phyloP scores from a whole-genome alignment of 1,140 invertebrate genomes.

The Sycophaga agraensis region DNA sequence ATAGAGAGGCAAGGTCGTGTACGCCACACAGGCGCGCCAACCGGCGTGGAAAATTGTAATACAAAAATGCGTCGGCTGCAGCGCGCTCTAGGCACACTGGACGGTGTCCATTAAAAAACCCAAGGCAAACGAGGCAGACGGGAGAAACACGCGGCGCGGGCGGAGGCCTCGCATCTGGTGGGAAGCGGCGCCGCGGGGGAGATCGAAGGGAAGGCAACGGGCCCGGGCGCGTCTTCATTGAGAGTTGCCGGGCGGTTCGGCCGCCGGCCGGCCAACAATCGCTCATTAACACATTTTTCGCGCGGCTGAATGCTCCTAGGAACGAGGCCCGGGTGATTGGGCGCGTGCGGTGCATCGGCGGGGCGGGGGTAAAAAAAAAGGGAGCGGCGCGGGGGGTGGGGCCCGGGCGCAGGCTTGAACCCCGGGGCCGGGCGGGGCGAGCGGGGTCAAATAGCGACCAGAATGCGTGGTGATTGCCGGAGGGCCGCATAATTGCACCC shows the following conservation, averaged over 20 bases:
- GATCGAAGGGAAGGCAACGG: no score
- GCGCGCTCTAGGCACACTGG: no score
- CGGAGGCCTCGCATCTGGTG: no score
- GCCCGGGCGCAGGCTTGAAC: neutral
- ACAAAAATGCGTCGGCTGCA: no score
- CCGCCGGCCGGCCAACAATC: slow-evolving; percentile 46
- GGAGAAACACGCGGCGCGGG: no score
- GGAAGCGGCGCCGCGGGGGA: no score
- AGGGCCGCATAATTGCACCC: slow-evolving; percentile 61
- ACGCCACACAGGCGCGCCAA: no score
- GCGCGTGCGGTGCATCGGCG: neutral
- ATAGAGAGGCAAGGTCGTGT: no score
- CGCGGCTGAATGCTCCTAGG: slow-evolving; percentile 40
- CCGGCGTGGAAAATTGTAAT: no score
- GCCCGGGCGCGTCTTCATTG: slow-evolving; percentile 32
- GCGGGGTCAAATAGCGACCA: slow-evolving; percentile 53
- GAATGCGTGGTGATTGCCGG: slow-evolving; percentile 60
- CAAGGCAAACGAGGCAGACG: no score
- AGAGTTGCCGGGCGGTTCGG: no score
- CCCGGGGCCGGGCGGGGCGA: neutral
- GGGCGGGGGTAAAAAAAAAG: slow-evolving; percentile 32
- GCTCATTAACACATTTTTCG: slow-evolving; percentile 57
- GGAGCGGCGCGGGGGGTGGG: slow-evolving; percentile 30
- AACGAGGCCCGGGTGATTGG: neutral
- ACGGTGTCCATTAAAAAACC: no score